Evolutionary conservation across 2,888 invertebrate genomes (phyloP).

Genomic region (Physocephala rufipes): DNA sequence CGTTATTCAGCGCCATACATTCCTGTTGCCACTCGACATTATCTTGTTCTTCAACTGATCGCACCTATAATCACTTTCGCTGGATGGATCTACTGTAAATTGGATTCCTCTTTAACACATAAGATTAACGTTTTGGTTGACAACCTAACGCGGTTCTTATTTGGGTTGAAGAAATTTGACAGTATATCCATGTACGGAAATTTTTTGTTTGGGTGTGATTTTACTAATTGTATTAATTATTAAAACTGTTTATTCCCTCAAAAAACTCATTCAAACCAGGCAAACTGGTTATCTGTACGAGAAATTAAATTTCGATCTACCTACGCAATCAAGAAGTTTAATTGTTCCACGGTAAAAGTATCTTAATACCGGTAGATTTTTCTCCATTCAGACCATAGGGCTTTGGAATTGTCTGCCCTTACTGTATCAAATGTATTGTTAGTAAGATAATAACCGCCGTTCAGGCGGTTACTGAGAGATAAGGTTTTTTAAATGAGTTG

Average conservation of each 20-base stretch:
- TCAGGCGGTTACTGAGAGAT: background rate
- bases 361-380: background rate
- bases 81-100: background rate
- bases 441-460: background rate
- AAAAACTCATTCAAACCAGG: background rate
- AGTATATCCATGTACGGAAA: no score
- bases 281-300: background rate
- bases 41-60: background rate
- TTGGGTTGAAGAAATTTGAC: no score
- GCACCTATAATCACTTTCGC: background rate
- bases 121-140: background rate
- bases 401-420: background rate
- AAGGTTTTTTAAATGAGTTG: no score
- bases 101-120: background rate
- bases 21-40: background rate
- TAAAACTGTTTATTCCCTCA: background rate
- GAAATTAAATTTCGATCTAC: background rate
- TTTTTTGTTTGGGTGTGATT: no score
- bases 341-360: background rate
- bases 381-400: no score
- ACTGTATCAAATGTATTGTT: background rate
- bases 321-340: no score
- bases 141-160: no score
- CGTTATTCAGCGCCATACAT: background rate
- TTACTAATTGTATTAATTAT: background rate